Base-by-base conservation (phyloP, 2,797 vertebrate species). In the Thaleichthys pacificus region DNA sequence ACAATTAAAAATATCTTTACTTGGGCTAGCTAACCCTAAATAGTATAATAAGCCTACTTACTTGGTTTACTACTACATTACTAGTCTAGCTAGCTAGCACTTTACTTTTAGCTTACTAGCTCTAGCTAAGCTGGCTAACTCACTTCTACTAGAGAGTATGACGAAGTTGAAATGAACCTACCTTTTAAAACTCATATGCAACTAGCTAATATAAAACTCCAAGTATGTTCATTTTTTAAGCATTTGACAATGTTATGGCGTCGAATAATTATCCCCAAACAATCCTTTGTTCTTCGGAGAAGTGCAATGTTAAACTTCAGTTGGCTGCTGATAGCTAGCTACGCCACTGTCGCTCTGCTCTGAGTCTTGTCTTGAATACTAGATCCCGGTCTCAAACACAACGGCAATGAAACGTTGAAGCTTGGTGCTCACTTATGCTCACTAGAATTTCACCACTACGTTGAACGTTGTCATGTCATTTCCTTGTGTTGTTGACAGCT, bases 281-380 rank as follows among this genome's bases (percentile, higher is more conserved):
- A 22, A 68, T 38, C 21, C 28, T 58, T 69, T 69, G 28, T 69
- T 58, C 56, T 51, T 47, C 15, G 3, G 24, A 15, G 8, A 57
- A 63, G 8, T 35, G 32, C 32, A 61, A 24, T 57, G 77, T 79
- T 47, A 86, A 91, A 90, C 70, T 91, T 89, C 69, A 76, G 82
- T 42, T 30, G 65, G 77, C 76, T 68, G 72, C 6, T 17, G 3
- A 3, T 30, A 58, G 30, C 54, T 35, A 7, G 28, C 3, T 17
- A n/a, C 51, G 51, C 51, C 49, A 51, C 49, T 51, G 17, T 17
- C 49, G 17, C 49, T 51, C 49, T 14, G 49, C 28, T 30, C 28
- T 30, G 12, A 51, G 12, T 51, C 49, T 14, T 14, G 12, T 51
- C 49, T 51, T 17, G 49, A 51, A 17, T 51, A 14, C 49, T 14